Evolutionary conservation across 2,113 vertebrate genomes (phyloP).

Genomic region (Balaenoptera acutorostrata): DNA sequence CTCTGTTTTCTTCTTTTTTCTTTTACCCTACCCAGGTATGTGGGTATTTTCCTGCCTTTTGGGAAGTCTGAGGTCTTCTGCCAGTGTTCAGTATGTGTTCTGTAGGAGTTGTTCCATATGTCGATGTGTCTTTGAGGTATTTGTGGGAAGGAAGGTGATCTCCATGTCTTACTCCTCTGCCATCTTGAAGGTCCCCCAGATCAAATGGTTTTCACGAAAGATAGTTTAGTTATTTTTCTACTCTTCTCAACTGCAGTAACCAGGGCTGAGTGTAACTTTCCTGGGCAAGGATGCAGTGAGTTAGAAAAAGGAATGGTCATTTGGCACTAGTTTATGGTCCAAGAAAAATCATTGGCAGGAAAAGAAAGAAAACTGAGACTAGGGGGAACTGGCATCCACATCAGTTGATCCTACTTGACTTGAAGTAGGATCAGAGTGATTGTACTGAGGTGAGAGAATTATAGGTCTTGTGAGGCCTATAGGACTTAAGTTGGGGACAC

Average conservation of each 20-base stretch:
- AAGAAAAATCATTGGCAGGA: neutral
- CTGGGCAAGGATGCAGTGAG: neutral
- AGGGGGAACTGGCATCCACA: fast-evolving
- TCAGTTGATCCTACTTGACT: neutral
- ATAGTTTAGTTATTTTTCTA: neutral
- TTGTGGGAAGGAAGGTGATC: no score
- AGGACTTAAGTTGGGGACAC: neutral
- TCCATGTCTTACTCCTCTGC: no score
- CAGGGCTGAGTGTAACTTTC: neutral
- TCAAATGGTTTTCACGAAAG: neutral
- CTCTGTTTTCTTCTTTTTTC: no score
- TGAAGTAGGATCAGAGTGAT: neutral
- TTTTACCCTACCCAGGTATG: no score
- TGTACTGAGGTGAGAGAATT: neutral
- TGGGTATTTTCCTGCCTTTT: no score
- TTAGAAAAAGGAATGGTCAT: neutral
- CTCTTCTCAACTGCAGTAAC: neutral
- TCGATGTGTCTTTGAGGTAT: no score
- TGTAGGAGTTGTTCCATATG: no score
- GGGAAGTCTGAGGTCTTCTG: no score
- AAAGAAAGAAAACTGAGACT: neutral
- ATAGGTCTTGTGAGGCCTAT: no score
- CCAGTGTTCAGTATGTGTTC: no score
- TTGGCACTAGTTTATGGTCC: neutral
- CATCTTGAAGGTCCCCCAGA: no score